Evolutionary conservation across 2,113 vertebrate genomes (phyloP).

Genomic region (Thalassarche chlororhynchos): DNA sequence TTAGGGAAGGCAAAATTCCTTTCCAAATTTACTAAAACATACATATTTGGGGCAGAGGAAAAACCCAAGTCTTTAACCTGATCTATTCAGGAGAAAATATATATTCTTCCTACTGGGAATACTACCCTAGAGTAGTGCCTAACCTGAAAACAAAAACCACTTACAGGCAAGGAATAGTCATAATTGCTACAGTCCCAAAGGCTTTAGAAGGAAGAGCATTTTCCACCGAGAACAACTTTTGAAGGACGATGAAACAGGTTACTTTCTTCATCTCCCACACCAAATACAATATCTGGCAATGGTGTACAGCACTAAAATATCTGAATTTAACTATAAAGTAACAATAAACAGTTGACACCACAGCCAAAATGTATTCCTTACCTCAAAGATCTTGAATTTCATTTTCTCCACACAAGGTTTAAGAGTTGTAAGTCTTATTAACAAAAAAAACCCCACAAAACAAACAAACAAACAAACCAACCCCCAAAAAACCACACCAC

Average conservation of each 20-base stretch:
- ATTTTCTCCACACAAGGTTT: not conserved
- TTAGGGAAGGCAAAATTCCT: not conserved
- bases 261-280: not conserved
- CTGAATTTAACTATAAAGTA: not conserved
- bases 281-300: not conserved
- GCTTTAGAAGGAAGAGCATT: accelerated
- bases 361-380: not conserved
- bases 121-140: not conserved
- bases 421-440: not conserved
- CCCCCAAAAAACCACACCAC: too few species aligned
- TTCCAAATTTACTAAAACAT: not conserved
- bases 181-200: not conserved
- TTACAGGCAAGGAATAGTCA: not conserved
- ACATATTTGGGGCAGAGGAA: not conserved
- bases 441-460: not conserved
- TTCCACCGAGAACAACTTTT: not conserved
- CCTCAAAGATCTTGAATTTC: not conserved
- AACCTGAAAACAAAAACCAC: not conserved
- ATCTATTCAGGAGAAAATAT: not conserved
- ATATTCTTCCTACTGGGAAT: not conserved
- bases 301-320: accelerated
- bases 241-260: not conserved
- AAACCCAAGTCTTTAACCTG: not conserved
- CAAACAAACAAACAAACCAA: too few species aligned
- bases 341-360: not conserved